Conservation (phyloP, 2,888 invertebrate genomes). For the Rhynchonema sp. region DNA sequence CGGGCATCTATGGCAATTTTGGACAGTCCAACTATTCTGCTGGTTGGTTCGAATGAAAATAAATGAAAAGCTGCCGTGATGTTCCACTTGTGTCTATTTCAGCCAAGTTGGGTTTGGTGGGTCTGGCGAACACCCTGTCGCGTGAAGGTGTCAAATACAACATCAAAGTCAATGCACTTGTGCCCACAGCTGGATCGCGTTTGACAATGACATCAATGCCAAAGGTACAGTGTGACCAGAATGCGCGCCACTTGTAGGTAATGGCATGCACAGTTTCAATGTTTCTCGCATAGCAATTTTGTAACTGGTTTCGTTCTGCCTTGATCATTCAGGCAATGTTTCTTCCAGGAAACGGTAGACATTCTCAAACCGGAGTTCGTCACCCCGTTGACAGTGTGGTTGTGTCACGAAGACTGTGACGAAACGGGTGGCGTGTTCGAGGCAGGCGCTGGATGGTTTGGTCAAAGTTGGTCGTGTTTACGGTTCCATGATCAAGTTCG, state of each 20-base stretch:
- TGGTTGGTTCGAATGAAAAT: too few species aligned
- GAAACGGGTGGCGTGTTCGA: conserved; percentile 45
- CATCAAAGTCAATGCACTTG: conserved; percentile 71
- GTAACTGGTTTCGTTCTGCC: too few species aligned
- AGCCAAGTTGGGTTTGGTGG: conserved; percentile 78
- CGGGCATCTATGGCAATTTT: conserved; percentile 85
- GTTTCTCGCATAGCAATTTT: too few species aligned
- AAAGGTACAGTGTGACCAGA: too few species aligned
- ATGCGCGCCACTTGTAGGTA: too few species aligned
- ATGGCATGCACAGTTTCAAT: too few species aligned
- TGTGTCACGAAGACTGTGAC: conserved; percentile 70
- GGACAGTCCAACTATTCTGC: conserved; percentile 75
- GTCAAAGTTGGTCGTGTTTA: conserved; percentile 35
- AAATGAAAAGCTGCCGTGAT: too few species aligned
- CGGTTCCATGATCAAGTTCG: too few species aligned
- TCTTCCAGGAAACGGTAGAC: conserved; percentile 65
- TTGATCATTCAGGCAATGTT: too few species aligned
- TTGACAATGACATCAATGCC: conserved; percentile 25
- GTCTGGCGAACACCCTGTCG: conserved; percentile 68
- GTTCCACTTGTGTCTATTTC: too few species aligned
- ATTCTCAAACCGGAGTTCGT: conserved; percentile 69
- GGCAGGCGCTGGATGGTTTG: conserved; percentile 37
- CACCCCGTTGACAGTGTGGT: conserved; percentile 66
- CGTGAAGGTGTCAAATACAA: conserved; percentile 77
- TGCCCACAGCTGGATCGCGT: conserved; percentile 46